These are phyloP conservation scores for Pyrrhopygopsis socrates DNA, from an alignment of 2,888 invertebrate genomes.

Conservation along the genomic window DNA sequence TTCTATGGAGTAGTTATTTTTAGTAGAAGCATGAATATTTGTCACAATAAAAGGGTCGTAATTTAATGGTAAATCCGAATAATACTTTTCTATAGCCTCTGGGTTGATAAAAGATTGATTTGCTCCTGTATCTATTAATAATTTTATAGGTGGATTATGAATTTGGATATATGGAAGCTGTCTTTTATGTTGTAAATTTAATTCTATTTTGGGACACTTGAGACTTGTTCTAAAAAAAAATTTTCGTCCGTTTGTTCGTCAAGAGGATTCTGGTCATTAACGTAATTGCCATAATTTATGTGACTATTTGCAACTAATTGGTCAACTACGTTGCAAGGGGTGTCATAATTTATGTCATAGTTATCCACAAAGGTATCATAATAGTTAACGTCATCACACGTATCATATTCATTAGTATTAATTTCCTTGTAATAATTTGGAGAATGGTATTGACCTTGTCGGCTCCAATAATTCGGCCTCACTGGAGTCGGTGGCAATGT, in stretches of 20 bases:
- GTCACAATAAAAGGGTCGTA: not conserved
- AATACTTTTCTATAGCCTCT: not conserved
- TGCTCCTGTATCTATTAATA: not conserved
- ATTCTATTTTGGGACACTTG: not conserved
- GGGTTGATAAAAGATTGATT: not conserved
- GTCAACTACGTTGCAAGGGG: not conserved
- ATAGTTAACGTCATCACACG: not conserved
- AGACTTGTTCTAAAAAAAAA: not conserved
- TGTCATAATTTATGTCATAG: not conserved
- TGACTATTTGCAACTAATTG: not conserved
- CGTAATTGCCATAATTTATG: not conserved
- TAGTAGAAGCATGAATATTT: not conserved
- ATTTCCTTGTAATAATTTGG: not conserved
- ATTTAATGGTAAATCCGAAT: not conserved
- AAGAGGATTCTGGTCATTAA: not conserved
- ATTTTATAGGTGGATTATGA: not conserved
- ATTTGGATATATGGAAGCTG: not conserved
- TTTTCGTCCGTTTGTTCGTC: not conserved
- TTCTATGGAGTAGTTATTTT: not conserved
- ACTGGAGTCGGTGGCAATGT: constrained; percentile 3
- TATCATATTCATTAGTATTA: not conserved
- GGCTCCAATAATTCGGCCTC: not conserved
- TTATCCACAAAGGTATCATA: not conserved
- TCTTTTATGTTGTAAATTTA: not conserved
- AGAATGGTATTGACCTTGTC: not conserved